phyloP scores from a whole-genome alignment of 37 sponge, comb jelly and placozoan genomes.

The Amphimedon queenslandica region DNA sequence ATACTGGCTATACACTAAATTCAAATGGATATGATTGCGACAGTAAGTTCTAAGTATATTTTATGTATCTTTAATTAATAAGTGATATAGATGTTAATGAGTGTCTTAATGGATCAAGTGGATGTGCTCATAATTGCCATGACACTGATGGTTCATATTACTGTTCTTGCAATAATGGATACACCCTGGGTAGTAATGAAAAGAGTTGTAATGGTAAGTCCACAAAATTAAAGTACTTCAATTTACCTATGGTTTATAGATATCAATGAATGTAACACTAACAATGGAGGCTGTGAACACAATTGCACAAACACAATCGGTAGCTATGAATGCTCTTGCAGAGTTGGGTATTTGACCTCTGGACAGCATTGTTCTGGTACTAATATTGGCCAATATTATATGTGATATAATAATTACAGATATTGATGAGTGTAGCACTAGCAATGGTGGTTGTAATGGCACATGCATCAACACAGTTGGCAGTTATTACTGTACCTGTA shows the following conservation, averaged over 20 bases:
- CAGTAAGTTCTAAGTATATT: no score
- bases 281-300: slow-evolving; percentile 1
- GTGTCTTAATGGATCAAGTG: not conserved
- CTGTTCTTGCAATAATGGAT: slow-evolving; percentile 24
- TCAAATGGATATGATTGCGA: slow-evolving; percentile 1
- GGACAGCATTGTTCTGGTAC: no score
- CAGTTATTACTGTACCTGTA: slow-evolving; percentile 41
- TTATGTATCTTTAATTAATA: not conserved
- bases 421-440: slow-evolving; percentile 23
- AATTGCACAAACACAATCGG: slow-evolving; percentile 4
- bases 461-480: slow-evolving; percentile 32
- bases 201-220: slow-evolving; percentile 15
- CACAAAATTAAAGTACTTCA: not conserved
- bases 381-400: not conserved
- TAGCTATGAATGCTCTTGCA: slow-evolving; percentile 12
- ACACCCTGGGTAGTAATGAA: not conserved
- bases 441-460: not conserved
- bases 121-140: slow-evolving; percentile 9
- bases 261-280: slow-evolving; percentile 25
- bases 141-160: slow-evolving; percentile 13
- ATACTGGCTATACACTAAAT: slow-evolving; percentile 14
- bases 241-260: slow-evolving; percentile 10
- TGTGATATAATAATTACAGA: slow-evolving; percentile 12
- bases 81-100: slow-evolving; percentile 12
- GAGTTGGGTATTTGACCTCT: slow-evolving; percentile 18